Conservation (phyloP, 2,113 vertebrate genomes). For the Ochotona curzoniae region DNA sequence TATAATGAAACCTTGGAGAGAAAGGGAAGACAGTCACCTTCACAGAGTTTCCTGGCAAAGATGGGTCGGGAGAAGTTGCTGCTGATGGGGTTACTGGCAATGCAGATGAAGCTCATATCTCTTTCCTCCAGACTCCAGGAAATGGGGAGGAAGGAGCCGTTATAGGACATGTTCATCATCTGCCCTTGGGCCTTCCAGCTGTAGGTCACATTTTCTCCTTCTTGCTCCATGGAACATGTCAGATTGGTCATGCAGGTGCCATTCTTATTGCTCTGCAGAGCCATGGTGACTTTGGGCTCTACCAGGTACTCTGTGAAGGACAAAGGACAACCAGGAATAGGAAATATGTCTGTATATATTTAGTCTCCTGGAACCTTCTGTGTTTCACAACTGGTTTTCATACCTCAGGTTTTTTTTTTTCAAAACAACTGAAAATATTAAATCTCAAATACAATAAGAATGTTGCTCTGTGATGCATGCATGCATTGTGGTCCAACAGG, state of each 20-base stretch:
- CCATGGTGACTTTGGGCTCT: slow-evolving; percentile 43
- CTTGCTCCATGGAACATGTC: slow-evolving; percentile 63
- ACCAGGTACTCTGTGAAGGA: slow-evolving; percentile 65
- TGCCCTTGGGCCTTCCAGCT: slow-evolving; percentile 54
- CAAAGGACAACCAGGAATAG: not conserved
- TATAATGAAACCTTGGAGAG: not conserved
- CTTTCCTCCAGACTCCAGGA: slow-evolving; percentile 41
- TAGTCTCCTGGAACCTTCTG: too few species aligned
- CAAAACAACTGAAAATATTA: too few species aligned
- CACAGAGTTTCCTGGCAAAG: slow-evolving; percentile 51
- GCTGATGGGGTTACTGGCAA: slow-evolving; percentile 73
- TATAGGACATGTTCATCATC: not conserved
- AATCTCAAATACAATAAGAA: too few species aligned
- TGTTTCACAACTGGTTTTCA: too few species aligned
- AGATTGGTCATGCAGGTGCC: slow-evolving; percentile 70
- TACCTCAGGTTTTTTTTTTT: too few species aligned
- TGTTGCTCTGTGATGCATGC: too few species aligned
- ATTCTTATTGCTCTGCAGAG: slow-evolving; percentile 40
- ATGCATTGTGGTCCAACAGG: too few species aligned
- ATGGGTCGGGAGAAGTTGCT: slow-evolving; percentile 57
- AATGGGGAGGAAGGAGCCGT: slow-evolving; percentile 48
- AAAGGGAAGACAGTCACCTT: slow-evolving; percentile 64
- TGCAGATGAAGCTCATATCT: slow-evolving; percentile 60
- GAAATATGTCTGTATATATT: not conserved
- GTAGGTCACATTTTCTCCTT: slow-evolving; percentile 70